A percentile compares a stretch with the other conserved stretches of the same genome.
These are phyloP conservation scores for Syngnathus typhle DNA, from an alignment of 2,113 vertebrate species.

Conservation along the genomic window DNA sequence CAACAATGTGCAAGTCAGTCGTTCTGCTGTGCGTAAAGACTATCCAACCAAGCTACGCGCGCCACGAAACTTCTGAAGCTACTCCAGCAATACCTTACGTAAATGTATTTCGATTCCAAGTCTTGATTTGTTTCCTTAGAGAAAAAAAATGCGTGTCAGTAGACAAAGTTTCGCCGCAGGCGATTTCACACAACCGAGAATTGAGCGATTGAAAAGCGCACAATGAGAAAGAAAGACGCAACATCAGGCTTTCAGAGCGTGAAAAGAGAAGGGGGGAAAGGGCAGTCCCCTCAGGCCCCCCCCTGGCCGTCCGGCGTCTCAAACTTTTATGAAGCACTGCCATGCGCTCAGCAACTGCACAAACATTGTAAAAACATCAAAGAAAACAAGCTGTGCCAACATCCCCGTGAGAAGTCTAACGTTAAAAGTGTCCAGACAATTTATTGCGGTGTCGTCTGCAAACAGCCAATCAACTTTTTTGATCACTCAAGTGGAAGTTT, in stretches of 20 bases:
- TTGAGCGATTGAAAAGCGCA: slow-evolving; percentile 26
- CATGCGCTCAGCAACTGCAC: slow-evolving; percentile 68
- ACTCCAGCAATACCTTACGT: neutral
- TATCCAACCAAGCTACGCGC: slow-evolving; percentile 6
- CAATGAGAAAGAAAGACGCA: slow-evolving; percentile 50
- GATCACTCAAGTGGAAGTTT: neutral
- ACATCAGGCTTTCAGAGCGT: slow-evolving; percentile 50
- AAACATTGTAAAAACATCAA: slow-evolving; percentile 80
- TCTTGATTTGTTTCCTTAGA: neutral
- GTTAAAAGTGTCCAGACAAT: slow-evolving; percentile 43
- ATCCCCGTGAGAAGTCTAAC: slow-evolving; percentile 48
- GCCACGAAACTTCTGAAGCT: neutral
- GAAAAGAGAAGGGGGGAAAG: slow-evolving; percentile 55
- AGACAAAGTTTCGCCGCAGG: neutral
- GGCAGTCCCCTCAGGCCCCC: slow-evolving; percentile 61
- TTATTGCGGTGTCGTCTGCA: slow-evolving; percentile 39
- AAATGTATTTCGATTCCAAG: neutral
- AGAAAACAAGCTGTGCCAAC: slow-evolving; percentile 50
- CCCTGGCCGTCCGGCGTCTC: slow-evolving; percentile 51
- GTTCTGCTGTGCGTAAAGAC: slow-evolving; percentile 16
- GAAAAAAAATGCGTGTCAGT: neutral
- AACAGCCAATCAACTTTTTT: neutral
- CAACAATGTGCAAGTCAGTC: slow-evolving; percentile 10
- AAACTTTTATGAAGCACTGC: slow-evolving; percentile 63
- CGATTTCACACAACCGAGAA: slow-evolving; percentile 6